Evolutionary conservation across 2,888 invertebrate species (phyloP).

Genomic region (Leptinotarsa haldemani): DNA sequence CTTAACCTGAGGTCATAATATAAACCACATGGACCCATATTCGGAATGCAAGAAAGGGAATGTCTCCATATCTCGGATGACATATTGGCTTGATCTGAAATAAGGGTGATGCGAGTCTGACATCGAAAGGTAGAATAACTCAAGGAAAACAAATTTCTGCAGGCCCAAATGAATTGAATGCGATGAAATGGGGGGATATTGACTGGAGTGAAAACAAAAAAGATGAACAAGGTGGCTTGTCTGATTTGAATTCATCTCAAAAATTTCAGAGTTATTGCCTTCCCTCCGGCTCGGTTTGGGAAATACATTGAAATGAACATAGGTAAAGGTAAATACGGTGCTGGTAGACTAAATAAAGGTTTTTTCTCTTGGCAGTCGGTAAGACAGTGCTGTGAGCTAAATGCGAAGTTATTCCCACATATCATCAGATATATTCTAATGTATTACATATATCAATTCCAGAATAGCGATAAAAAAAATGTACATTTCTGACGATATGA

Average conservation of each 20-base stretch:
- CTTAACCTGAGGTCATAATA: conserved; percentile 33
- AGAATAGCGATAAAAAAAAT: neutral
- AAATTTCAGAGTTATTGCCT: conserved; percentile 13
- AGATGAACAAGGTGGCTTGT: conserved; percentile 26
- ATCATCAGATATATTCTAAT: neutral
- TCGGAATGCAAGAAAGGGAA: conserved; percentile 37
- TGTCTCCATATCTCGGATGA: conserved; percentile 35
- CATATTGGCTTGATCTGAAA: conserved; percentile 42
- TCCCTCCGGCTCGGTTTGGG: neutral
- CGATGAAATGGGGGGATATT: conserved; percentile 31
- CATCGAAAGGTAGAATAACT: conserved; percentile 29
- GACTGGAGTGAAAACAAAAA: conserved; percentile 30
- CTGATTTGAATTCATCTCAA: conserved; percentile 11
- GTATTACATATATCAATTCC: neutral
- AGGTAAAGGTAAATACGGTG: neutral
- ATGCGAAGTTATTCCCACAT: neutral
- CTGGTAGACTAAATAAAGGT: neutral
- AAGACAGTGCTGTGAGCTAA: neutral
- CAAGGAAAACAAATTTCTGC: conserved; percentile 40
- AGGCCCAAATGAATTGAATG: conserved; percentile 41
- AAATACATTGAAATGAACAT: neutral
- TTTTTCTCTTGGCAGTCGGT: neutral
- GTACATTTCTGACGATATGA: no score
- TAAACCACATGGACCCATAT: conserved; percentile 31
- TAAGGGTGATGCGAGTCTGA: conserved; percentile 38